Percentiles rank a stretch among this genome's conserved stretches.
These are phyloP conservation scores for Hemibagrus wyckioides DNA, from an alignment of 2,113 vertebrate species.

Conservation along the genomic window DNA sequence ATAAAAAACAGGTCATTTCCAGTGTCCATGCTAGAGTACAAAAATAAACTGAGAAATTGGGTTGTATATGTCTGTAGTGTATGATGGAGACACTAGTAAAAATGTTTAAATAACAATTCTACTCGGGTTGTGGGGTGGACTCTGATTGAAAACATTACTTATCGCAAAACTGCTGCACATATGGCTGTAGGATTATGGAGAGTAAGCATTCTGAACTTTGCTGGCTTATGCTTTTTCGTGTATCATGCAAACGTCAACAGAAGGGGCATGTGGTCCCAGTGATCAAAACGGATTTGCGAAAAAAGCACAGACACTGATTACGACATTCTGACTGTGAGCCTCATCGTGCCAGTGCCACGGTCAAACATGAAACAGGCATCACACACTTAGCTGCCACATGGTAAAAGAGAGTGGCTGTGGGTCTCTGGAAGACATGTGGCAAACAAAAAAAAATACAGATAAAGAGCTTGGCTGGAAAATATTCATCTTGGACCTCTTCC, in stretches of 20 bases:
- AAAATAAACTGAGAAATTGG: neutral
- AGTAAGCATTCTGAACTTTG: constrained; percentile 5
- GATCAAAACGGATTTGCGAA: constrained; percentile 5
- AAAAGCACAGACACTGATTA: neutral
- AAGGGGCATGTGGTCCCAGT: constrained; percentile 7
- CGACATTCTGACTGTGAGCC: neutral
- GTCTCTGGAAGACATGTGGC: neutral
- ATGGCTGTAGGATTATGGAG: neutral
- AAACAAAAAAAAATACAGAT: neutral
- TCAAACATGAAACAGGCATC: constrained; percentile 4
- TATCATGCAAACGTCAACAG: constrained; percentile 4
- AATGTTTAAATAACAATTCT: neutral
- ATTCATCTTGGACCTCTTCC: neutral
- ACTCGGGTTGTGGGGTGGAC: too few species aligned
- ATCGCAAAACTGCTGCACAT: constrained; percentile 7
- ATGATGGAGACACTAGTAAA: neutral
- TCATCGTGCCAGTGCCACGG: neutral
- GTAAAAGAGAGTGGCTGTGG: neutral
- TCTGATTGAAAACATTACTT: constrained; percentile 10
- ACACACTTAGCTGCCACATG: neutral
- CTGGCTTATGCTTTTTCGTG: constrained; percentile 10
- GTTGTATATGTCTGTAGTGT: neutral
- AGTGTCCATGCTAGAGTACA: neutral
- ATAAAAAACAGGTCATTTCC: neutral
- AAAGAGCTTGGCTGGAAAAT: neutral